Base-by-base conservation (phyloP, 2,797 vertebrate genomes). In the Harpagifer antarcticus region DNA sequence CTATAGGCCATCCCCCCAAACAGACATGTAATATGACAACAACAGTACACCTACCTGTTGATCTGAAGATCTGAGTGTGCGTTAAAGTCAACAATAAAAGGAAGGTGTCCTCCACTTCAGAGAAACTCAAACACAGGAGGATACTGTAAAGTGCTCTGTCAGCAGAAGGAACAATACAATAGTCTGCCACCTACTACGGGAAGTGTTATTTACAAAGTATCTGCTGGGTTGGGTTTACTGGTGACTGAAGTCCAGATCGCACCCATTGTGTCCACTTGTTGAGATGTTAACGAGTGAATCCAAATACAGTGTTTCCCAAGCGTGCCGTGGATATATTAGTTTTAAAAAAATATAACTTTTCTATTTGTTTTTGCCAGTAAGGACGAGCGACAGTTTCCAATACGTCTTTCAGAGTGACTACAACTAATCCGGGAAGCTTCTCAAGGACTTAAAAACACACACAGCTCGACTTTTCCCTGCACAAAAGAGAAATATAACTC, bases 31-130 rank as follows among this genome's bases (percentile, higher is more conserved):
- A 37, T 0, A 17, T 33, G 2, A 54, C 42, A 43, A 15, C 19
- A 58, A 61, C 45, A 74, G 61, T 1, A 55, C 20, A 86, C 89
- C 27, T 78, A 94, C 93, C 92, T 89, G 88, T 88, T 91, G 82
- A 87, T 19, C 50, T 50, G 68, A 68, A 19, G 55, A 57, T 17
- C 54, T 67, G 43, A 16, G 9, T 20, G 17, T 11, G 27, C 59
- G 55, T 16, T 31, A 2, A 47, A 65, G 49, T 43, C 23, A 63
- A 40, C 54, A 19, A 42, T 42, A 71, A 75, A 56, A 80, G 40
- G 16, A 57, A 43, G 56, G 69, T 40, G 69, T 83, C 58, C 68
- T 88, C 63, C 66, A 9, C 79, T 75, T 61, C 27, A 62, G 47
- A 19, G 23, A 58, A 57, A 66, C 23, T 44, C 67, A 83, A 78